Conservation (phyloP, 2,888 invertebrate genomes). For the Lysandra coridon region DNA sequence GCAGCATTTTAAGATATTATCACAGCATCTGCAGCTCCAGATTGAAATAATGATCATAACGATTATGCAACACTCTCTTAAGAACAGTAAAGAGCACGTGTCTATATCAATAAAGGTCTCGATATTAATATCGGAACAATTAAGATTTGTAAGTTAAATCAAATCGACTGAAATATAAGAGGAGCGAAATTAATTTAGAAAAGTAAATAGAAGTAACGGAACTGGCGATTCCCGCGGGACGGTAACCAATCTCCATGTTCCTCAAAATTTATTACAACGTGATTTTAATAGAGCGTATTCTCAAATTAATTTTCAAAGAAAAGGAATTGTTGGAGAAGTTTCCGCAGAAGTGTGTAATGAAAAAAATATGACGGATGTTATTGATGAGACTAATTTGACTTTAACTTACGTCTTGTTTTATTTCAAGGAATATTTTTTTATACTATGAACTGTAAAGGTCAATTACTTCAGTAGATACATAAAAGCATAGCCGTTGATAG, state of each 20-base stretch:
- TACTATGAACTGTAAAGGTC: background rate
- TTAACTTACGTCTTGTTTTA: background rate
- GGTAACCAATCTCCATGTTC: conserved; percentile 8
- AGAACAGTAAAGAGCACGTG: background rate
- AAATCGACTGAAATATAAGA: conserved; percentile 24
- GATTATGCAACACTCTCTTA: background rate
- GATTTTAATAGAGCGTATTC: conserved; percentile 6
- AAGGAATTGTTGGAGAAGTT: background rate
- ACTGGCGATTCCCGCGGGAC: background rate
- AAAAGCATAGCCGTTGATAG: background rate
- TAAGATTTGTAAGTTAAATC: conserved; percentile 6
- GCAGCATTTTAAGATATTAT: no score
- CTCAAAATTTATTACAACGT: conserved; percentile 17
- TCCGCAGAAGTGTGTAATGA: background rate
- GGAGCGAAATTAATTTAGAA: conserved; percentile 19
- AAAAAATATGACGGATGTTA: background rate
- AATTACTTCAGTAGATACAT: background rate
- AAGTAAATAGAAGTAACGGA: conserved; percentile 20
- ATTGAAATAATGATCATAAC: background rate
- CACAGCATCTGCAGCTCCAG: background rate
- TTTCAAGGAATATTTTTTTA: background rate
- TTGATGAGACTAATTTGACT: background rate
- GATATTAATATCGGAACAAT: background rate
- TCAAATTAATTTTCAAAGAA: conserved; percentile 12
- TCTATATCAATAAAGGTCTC: background rate